A percentile compares a stretch with the other conserved stretches of the same genome.
phyloP scores from a whole-genome alignment of 2,113 vertebrate genomes.

The Struthidea cinerea region DNA sequence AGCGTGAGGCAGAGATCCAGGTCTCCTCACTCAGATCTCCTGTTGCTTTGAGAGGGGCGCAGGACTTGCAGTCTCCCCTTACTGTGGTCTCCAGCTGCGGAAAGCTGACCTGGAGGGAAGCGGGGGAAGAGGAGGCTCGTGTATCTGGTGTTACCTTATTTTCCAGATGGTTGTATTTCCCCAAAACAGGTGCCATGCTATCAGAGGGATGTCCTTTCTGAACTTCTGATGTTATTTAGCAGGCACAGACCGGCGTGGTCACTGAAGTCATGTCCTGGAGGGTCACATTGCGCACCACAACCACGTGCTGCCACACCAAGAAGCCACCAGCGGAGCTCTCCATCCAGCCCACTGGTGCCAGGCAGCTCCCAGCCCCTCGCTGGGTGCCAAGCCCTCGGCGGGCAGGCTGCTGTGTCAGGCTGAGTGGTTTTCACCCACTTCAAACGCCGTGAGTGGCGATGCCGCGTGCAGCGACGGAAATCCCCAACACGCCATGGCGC shows the following conservation, averaged over 20 bases:
- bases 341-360: rapidly evolving
- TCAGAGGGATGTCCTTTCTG: neutral
- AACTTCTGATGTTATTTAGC: neutral
- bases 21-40: neutral
- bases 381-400: rapidly evolving
- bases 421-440: neutral
- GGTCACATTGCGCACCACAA: rapidly evolving
- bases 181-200: rapidly evolving
- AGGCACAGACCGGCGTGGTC: rapidly evolving
- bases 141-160: neutral
- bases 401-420: neutral
- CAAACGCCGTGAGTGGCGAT: neutral
- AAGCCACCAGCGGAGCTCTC: neutral
- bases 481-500: neutral
- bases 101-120: neutral
- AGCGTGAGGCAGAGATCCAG: neutral
- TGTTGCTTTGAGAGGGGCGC: neutral
- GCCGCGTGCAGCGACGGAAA: neutral
- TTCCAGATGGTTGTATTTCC: neutral
- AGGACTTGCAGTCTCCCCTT: neutral
- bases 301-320: rapidly evolving
- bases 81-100: neutral
- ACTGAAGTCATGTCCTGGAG: neutral
- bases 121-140: neutral
- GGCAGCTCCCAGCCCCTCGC: neutral